phyloP scores from a whole-genome alignment of 1,140 invertebrate genomes.

The Leptinotarsa texana region DNA sequence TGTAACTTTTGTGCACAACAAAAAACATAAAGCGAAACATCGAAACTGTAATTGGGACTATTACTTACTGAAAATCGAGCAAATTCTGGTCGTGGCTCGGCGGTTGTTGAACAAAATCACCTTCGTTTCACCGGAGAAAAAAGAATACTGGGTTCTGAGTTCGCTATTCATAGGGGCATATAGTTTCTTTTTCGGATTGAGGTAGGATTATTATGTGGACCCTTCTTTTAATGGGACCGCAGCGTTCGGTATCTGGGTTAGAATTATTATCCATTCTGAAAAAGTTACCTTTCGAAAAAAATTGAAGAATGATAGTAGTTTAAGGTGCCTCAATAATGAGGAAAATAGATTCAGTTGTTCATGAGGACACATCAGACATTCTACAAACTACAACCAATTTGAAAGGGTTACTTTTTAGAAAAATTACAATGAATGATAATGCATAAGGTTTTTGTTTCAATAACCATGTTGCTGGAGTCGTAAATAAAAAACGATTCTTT shows the following conservation, averaged over 20 bases:
- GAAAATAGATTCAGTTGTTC: too few relatives aligned
- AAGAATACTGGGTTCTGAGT: slow-evolving; percentile 25
- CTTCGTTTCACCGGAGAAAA: slow-evolving; percentile 22
- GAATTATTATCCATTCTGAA: slow-evolving; percentile 40
- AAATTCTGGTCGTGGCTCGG: neutral
- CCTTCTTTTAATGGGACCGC: slow-evolving; percentile 10
- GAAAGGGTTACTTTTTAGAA: too few relatives aligned
- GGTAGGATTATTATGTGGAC: slow-evolving; percentile 20
- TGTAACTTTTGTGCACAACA: slow-evolving; percentile 17
- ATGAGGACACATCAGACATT: too few relatives aligned
- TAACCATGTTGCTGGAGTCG: too few relatives aligned
- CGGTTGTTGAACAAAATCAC: neutral
- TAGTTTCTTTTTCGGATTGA: slow-evolving; percentile 23
- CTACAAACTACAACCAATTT: too few relatives aligned
- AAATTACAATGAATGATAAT: too few relatives aligned
- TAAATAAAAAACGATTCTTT: too few relatives aligned
- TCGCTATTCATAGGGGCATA: slow-evolving; percentile 12
- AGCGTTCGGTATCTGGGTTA: neutral
- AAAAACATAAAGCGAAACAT: neutral
- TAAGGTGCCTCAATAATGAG: too few relatives aligned
- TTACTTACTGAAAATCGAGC: slow-evolving; percentile 17
- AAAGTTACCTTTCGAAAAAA: slow-evolving; percentile 26
- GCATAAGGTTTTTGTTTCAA: too few relatives aligned
- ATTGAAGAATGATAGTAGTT: too few relatives aligned
- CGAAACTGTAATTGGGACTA: neutral